phyloP scores from a whole-genome alignment of 2,113 vertebrate genomes.

The Chlamydotis undulata region DNA sequence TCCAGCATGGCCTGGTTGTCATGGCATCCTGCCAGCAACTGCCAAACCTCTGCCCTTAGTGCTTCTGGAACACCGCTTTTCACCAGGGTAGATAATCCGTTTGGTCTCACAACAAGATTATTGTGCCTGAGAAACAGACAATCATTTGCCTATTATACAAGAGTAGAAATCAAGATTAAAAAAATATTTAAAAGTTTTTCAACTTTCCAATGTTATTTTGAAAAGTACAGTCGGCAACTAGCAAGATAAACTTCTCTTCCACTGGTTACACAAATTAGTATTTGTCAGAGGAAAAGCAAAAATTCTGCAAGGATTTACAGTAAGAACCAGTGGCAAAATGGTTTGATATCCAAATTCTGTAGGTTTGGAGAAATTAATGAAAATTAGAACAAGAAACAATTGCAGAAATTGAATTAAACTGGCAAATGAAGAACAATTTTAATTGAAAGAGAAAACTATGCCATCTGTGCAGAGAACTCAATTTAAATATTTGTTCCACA shows the following conservation, averaged over 20 bases:
- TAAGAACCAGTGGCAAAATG: background rate
- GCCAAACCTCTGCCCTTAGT: constrained; percentile 96
- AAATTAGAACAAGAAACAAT: background rate
- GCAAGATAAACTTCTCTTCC: background rate
- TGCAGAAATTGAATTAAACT: background rate
- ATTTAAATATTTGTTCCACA: background rate
- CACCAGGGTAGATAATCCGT: constrained; percentile 87
- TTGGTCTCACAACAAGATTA: constrained; percentile 89
- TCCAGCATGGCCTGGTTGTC: constrained; percentile 93
- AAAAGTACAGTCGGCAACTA: background rate
- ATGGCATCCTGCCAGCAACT: constrained; percentile 92
- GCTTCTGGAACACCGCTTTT: constrained; percentile 93
- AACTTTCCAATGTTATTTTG: background rate
- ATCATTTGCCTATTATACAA: background rate
- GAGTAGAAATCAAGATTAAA: background rate
- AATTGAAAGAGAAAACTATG: background rate
- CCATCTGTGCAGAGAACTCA: background rate
- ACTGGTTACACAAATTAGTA: accelerated
- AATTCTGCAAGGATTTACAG: background rate
- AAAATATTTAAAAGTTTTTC: background rate
- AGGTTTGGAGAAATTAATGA: background rate
- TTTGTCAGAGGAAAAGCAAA: background rate
- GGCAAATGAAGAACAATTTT: background rate
- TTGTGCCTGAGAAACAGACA: constrained; percentile 82
- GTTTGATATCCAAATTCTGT: background rate